Conservation (phyloP, 1,140 invertebrate species). For the Sycobia sp. region DNA sequence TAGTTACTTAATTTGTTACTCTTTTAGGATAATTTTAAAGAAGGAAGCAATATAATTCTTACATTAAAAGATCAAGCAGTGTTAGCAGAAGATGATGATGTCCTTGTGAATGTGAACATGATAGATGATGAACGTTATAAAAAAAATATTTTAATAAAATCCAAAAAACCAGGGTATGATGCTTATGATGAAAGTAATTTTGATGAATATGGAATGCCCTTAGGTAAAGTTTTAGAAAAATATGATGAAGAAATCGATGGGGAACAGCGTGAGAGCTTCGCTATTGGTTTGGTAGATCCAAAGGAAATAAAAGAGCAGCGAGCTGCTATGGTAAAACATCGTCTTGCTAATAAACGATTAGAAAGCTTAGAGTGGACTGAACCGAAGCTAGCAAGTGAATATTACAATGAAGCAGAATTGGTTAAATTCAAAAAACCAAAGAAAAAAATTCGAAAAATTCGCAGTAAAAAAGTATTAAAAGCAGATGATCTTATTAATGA, state of each 20-base stretch:
- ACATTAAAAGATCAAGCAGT: constrained; percentile 94
- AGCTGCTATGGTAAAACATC: constrained; percentile 63
- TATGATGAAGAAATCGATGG: constrained; percentile 96
- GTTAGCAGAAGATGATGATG: constrained; percentile 85
- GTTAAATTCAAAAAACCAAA: constrained; percentile 90
- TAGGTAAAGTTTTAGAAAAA: constrained; percentile 77
- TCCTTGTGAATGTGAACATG: constrained; percentile 95
- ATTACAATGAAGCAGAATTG: constrained; percentile 84
- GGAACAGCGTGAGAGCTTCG: constrained; percentile 77
- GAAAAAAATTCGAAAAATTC: constrained; percentile 73
- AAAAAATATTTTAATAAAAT: constrained; percentile 83
- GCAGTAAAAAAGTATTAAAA: constrained; percentile 56
- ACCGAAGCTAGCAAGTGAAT: constrained; percentile 83
- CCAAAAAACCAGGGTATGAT: constrained; percentile 80
- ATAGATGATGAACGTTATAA: constrained; percentile 90
- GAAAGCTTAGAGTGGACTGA: constrained; percentile 74
- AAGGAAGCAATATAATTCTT: constrained; percentile 85
- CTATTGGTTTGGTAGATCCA: constrained; percentile 70
- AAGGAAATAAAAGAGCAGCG: constrained; percentile 59
- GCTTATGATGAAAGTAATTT: constrained; percentile 88
- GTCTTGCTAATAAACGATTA: constrained; percentile 71
- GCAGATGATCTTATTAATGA: constrained; percentile 63
- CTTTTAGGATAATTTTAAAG: constrained; percentile 70
- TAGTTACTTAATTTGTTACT: constrained; percentile 2
- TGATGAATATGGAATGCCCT: constrained; percentile 80